Evolutionary conservation across 2,113 vertebrate species (phyloP), one percentile per base, ranked within the genome.

Genomic region (Electrona antarctica): DNA sequence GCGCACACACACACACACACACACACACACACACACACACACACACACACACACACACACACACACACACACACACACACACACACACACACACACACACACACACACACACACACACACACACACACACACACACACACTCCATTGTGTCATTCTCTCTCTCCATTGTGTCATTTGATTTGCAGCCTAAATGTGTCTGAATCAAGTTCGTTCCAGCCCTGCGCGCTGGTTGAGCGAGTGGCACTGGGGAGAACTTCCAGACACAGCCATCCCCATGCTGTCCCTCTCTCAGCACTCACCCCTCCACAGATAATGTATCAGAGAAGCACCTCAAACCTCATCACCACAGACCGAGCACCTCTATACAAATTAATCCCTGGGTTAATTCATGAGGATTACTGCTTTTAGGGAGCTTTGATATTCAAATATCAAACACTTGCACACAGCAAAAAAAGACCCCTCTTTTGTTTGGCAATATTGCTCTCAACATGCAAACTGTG

Each of bases 291-390:
- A 3, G 33, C 62, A 64, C 6, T 10, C 73, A 60, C 78, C 79
- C 82, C 76, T 69, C 68, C 69, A 70, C 52, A 85, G 82, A 83
- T 79, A 88, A 77, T 70, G 11, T 88, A 87, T 89, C 89, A 82
- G 76, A 83, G 76, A 60, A 84, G 76, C 85, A 74, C 80, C 73
- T 75, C 67, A 57, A 82, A 88, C 86, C 89, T 89, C 29, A 33
- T 33, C 29, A 33, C 29, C 78, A 86, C 74, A 75, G 71, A 88
- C 79, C 59, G 41, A 80, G 80, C 76, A 83, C 79, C 85, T 87
- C 87, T 92, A 87, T 73, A 87, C 86, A 41, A 86, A 90, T 88
- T 85, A 89, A 91, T 91, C 88, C 86, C 64, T 15, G 0, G 61
- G 56, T 1, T 72, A 13, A 8, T 73, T 82, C 75, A 71, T 41